These are phyloP conservation scores for Temnothorax longispinosus DNA, from an alignment of 1,140 invertebrate genomes.

Conservation along the genomic window DNA sequence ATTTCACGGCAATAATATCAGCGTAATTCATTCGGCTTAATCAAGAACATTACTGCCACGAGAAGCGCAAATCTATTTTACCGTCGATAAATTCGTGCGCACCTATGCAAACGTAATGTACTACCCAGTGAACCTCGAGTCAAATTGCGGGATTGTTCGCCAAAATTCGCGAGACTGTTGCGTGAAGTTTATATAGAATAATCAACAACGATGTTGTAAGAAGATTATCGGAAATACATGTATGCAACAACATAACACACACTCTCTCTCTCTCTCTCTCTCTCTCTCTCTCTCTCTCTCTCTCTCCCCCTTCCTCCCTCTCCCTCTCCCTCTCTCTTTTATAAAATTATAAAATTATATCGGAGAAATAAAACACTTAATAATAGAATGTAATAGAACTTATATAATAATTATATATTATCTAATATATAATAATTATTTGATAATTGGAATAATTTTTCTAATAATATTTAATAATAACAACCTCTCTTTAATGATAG, in stretches of 20 bases:
- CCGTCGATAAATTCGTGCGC: slow-evolving; percentile 71
- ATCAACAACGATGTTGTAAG: not conserved
- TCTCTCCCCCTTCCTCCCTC: not conserved
- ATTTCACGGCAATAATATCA: slow-evolving; percentile 77
- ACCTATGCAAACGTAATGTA: slow-evolving; percentile 8
- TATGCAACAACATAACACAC: not conserved
- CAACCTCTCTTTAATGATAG: slow-evolving; percentile 7
- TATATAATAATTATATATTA: not conserved
- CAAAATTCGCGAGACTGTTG: slow-evolving; percentile 39
- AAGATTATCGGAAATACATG: not conserved
- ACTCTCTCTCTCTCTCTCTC: no score
- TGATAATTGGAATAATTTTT: not conserved
- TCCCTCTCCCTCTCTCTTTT: not conserved
- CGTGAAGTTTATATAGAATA: not conserved
- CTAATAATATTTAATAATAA: not conserved
- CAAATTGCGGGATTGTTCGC: slow-evolving; percentile 33
- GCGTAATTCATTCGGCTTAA: slow-evolving; percentile 77
- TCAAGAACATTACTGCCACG: slow-evolving; percentile 72
- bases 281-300: no score
- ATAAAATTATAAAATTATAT: not conserved
- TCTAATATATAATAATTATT: not conserved
- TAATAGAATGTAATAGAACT: not conserved
- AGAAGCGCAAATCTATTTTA: slow-evolving; percentile 69
- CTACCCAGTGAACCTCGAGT: slow-evolving; percentile 8
- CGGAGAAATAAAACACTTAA: not conserved